Conservation (phyloP, 2,797 vertebrate species). For the Sebastolobus alascanus region DNA sequence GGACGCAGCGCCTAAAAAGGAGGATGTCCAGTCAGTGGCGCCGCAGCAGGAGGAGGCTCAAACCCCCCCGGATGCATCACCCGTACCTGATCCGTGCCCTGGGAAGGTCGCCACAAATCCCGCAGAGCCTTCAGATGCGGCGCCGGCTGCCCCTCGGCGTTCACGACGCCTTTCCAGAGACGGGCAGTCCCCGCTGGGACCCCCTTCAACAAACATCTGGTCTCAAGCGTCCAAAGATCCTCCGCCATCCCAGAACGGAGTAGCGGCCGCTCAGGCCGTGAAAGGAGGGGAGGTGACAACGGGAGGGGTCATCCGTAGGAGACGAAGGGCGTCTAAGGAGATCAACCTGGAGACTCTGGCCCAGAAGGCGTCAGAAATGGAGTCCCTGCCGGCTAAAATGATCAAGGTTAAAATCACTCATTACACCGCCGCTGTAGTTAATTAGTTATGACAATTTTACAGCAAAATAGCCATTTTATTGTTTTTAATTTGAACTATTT, state of each 20-base stretch:
- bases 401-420: conserved; percentile 67
- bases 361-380: conserved; percentile 92
- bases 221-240: conserved; percentile 72
- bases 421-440: background rate
- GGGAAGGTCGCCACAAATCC: conserved; percentile 46
- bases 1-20: conserved; percentile 41
- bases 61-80: background rate
- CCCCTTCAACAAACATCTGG: conserved; percentile 78
- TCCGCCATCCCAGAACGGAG: conserved; percentile 69
- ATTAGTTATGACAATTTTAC: background rate
- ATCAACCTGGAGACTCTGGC: conserved; percentile 94
- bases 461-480: background rate
- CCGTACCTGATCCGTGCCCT: background rate
- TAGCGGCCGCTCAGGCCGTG: conserved; percentile 21
- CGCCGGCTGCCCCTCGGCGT: conserved; percentile 86
- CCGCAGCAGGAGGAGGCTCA: conserved; percentile 40
- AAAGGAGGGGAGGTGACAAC: conserved; percentile 82
- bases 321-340: conserved; percentile 91
- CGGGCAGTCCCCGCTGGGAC: conserved; percentile 80
- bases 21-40: conserved; percentile 30
- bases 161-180: conserved; percentile 91
- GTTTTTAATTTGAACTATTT: too few species aligned
- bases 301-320: conserved; percentile 90
- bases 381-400: conserved; percentile 83
- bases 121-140: conserved; percentile 21